A percentile compares a stretch with the other conserved stretches of the same genome.
Evolutionary conservation across 1,140 invertebrate genomes (phyloP).

Genomic region (Ooceraea biroi): DNA sequence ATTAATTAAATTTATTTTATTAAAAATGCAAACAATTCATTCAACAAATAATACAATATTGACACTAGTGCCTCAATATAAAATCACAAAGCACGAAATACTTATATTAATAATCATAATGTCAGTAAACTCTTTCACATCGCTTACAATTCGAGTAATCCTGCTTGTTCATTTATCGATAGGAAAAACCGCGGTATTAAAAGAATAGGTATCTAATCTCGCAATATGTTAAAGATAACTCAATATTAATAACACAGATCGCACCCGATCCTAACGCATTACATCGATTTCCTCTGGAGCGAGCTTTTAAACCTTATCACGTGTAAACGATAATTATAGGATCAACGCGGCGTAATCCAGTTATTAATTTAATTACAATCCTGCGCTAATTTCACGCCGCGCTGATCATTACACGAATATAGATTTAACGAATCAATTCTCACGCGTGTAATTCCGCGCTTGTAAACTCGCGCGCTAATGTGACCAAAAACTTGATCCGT

Average conservation of each 20-base stretch:
- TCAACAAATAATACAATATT: background rate
- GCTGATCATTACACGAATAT: constrained; percentile 57
- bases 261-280: constrained; percentile 40
- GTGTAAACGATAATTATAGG: constrained; percentile 61
- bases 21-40: background rate
- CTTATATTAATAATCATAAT: background rate
- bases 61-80: background rate
- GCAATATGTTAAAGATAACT: constrained; percentile 56
- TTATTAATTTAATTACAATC: constrained; percentile 64
- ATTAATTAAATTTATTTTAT: background rate
- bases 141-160: background rate
- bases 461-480: constrained; percentile 26
- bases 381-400: constrained; percentile 58
- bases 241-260: constrained; percentile 50
- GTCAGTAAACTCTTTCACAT: background rate
- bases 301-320: constrained; percentile 62
- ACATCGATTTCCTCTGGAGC: constrained; percentile 55
- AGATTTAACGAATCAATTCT: constrained; percentile 64
- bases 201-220: constrained; percentile 26
- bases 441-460: constrained; percentile 41
- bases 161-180: background rate
- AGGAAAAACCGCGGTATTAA: background rate
- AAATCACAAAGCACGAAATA: background rate
- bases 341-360: constrained; percentile 53
- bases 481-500: constrained; percentile 45